A percentile compares a stretch with the other conserved stretches of the same genome.
These are phyloP conservation scores for Eulacestoma nigropectus DNA, from an alignment of 2,113 vertebrate genomes.

Conservation along the genomic window DNA sequence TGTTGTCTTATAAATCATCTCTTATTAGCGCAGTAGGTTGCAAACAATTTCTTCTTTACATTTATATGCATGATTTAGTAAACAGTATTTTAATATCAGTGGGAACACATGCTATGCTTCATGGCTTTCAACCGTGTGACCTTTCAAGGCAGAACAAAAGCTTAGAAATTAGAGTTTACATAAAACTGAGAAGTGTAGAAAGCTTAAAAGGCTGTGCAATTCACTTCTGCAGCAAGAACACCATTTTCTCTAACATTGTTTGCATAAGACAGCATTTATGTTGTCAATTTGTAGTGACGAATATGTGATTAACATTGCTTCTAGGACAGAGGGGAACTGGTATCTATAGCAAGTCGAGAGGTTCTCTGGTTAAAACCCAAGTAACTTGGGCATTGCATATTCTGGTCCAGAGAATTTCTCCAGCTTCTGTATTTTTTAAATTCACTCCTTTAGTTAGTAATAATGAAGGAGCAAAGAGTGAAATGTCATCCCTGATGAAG, in stretches of 20 bases:
- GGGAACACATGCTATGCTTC: slow-evolving; percentile 30
- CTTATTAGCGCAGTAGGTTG: slow-evolving; percentile 19
- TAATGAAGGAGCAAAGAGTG: not conserved
- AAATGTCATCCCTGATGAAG: not conserved
- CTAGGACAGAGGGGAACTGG: not conserved
- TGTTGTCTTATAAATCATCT: slow-evolving; percentile 24
- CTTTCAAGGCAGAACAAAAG: slow-evolving; percentile 57
- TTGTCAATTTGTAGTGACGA: slow-evolving; percentile 47
- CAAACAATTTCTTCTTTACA: slow-evolving; percentile 43
- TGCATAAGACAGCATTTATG: slow-evolving; percentile 54
- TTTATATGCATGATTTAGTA: slow-evolving; percentile 40
- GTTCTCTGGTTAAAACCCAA: not conserved
- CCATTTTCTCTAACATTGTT: slow-evolving; percentile 42
- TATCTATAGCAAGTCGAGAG: not conserved
- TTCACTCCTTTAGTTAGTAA: not conserved
- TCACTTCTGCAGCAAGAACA: slow-evolving; percentile 44
- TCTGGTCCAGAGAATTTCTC: not conserved
- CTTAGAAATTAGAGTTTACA: slow-evolving; percentile 48
- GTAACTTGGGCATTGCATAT: not conserved
- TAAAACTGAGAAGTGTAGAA: slow-evolving; percentile 27
- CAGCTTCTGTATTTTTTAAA: not conserved
- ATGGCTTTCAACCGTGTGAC: slow-evolving; percentile 42
- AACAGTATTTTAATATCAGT: slow-evolving; percentile 47
- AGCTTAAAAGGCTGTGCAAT: slow-evolving; percentile 42
- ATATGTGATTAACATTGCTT: slow-evolving; percentile 35